Conservation (phyloP, 2,797 vertebrate genomes). For the Aulostomus chinensis region DNA sequence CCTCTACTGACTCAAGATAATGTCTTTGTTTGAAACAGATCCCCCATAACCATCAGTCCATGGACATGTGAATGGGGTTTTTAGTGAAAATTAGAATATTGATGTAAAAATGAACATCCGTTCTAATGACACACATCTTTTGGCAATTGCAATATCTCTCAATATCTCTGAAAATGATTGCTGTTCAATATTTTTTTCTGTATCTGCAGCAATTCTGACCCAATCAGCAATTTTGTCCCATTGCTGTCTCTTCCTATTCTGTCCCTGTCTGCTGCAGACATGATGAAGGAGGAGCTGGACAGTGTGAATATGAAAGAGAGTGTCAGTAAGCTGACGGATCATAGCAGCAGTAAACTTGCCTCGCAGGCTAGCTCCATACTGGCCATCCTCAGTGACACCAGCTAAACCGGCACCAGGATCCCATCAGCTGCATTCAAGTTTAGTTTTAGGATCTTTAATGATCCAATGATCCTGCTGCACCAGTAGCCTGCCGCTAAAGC, state of each 20-base stretch:
- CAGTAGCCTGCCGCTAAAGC: conserved; percentile 8
- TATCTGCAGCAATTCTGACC: not conserved
- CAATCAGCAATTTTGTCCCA: no score
- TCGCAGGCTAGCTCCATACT: conserved; percentile 81
- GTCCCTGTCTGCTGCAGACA: conserved; percentile 66
- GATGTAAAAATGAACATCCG: no score
- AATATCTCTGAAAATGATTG: no score
- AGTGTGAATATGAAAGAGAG: conserved; percentile 82
- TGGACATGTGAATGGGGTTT: no score
- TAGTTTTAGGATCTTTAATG: no score
- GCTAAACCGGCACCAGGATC: conserved; percentile 46
- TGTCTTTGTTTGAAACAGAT: no score
- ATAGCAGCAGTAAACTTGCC: conserved; percentile 82
- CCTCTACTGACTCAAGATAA: no score
- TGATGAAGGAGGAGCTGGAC: conserved; percentile 83
- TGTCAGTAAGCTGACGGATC: conserved; percentile 75
- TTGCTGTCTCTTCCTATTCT: not conserved
- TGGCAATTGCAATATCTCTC: no score
- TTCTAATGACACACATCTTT: no score
- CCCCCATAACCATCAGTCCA: no score
- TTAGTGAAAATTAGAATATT: no score
- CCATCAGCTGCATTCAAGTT: conserved; percentile 6
- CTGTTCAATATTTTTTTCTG: no score
- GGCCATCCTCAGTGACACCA: conserved; percentile 67
- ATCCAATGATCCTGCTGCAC: conserved; percentile 19